These are phyloP conservation scores for Nesoenas mayeri DNA, from an alignment of 2,113 vertebrate genomes.

Conservation along the genomic window DNA sequence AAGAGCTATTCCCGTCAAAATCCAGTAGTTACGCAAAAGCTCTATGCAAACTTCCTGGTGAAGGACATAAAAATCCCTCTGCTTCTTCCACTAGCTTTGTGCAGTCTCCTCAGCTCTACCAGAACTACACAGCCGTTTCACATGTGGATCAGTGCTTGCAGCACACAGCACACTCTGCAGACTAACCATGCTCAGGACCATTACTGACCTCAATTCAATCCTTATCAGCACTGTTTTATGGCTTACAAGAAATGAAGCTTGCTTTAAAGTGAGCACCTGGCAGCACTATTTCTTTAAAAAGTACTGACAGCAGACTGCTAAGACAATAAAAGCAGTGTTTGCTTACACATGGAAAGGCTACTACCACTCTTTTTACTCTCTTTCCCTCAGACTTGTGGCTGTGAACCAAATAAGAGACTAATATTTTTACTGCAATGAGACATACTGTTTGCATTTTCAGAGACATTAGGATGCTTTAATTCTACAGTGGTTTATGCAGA, in stretches of 20 bases:
- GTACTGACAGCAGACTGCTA: neutral
- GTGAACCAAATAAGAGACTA: neutral
- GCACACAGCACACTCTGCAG: neutral
- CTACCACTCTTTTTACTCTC: neutral
- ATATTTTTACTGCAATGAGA: neutral
- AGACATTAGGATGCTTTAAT: neutral
- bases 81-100: conserved; percentile 25
- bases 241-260: neutral
- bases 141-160: neutral
- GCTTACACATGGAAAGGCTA: neutral
- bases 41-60: conserved; percentile 57
- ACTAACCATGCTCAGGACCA: neutral
- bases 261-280: neutral
- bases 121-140: neutral
- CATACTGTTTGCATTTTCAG: neutral
- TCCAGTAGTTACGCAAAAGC: conserved; percentile 18
- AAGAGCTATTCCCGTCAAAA: conserved; percentile 60
- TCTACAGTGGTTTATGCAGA: neutral
- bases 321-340: neutral
- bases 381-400: neutral
- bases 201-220: neutral
- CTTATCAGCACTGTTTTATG: neutral
- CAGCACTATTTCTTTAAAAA: neutral
- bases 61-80: conserved; percentile 10
- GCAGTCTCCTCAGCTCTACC: neutral